Evolutionary conservation across 2,888 invertebrate species (phyloP).

Genomic region (Meteorus colon): DNA sequence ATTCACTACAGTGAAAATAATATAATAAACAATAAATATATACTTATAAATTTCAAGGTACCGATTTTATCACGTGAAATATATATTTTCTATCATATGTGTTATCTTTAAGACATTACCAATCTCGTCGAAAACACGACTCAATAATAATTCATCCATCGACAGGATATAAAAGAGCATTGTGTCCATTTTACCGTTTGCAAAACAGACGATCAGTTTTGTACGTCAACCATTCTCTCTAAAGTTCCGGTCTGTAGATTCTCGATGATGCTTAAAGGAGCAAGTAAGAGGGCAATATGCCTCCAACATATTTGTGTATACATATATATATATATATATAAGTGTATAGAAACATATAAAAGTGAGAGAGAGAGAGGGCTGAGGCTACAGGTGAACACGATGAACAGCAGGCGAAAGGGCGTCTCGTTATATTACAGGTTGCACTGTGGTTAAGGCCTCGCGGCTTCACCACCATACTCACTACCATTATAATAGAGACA

Average conservation of each 20-base stretch:
- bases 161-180: not conserved
- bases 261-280: constrained; percentile 13
- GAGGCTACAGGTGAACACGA: constrained; percentile 47
- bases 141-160: not conserved
- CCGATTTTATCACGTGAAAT: not conserved
- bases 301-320: not conserved
- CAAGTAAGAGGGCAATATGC: not conserved
- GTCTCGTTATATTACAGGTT: constrained; percentile 55
- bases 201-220: constrained; percentile 3
- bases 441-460: constrained; percentile 44
- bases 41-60: not conserved
- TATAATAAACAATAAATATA: not conserved
- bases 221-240: constrained; percentile 1
- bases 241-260: constrained; percentile 15
- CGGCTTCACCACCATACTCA: constrained; percentile 30
- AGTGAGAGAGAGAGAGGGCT: constrained; percentile 31
- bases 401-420: constrained; percentile 51
- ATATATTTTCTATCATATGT: not conserved
- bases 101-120: not conserved
- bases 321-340: not conserved
- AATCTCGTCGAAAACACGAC: not conserved
- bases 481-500: constrained; percentile 21
- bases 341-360: constrained; percentile 3
- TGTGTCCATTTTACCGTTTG: constrained; percentile 14
- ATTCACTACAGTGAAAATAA: not conserved